Conservation (phyloP, 2,113 vertebrate genomes). For the Muscicapa adusta region DNA sequence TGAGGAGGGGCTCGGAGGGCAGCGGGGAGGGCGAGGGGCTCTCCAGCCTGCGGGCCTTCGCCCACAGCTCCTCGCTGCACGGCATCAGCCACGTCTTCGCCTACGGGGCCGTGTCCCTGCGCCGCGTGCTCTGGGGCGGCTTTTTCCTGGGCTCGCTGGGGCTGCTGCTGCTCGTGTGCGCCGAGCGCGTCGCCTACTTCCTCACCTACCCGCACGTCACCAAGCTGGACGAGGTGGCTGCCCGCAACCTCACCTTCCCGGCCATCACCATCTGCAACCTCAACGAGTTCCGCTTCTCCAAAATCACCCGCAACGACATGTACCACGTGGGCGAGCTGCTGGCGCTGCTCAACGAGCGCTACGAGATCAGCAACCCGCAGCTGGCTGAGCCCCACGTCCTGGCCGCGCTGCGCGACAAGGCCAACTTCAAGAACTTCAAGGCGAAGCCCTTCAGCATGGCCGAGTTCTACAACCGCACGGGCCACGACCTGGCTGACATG, state of each 20-base stretch:
- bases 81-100: slow-evolving; percentile 88
- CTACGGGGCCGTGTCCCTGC: slow-evolving; percentile 82
- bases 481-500: slow-evolving; percentile 86
- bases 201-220: slow-evolving; percentile 95
- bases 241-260: slow-evolving; percentile 85
- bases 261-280: slow-evolving; percentile 88
- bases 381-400: slow-evolving; percentile 81
- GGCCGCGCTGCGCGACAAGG: slow-evolving; percentile 82
- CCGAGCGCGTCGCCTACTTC: slow-evolving; percentile 83
- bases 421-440: slow-evolving; percentile 85
- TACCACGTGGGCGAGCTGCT: slow-evolving; percentile 87
- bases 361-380: slow-evolving; percentile 81
- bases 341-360: slow-evolving; percentile 81
- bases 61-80: slow-evolving; percentile 84
- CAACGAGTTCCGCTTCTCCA: slow-evolving; percentile 87
- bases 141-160: slow-evolving; percentile 82
- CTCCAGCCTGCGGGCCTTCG: slow-evolving; percentile 83
- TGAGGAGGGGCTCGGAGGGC: slow-evolving; percentile 11
- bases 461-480: slow-evolving; percentile 87
- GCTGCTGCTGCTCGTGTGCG: slow-evolving; percentile 81
- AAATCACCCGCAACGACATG: slow-evolving; percentile 84
- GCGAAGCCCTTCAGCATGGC: slow-evolving; percentile 88
- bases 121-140: slow-evolving; percentile 81
- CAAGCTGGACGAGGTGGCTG: slow-evolving; percentile 95
- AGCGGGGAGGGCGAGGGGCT: slow-evolving; percentile 30